Base-by-base conservation (phyloP, 2,888 invertebrate genomes). In the Diadegma fenestrale region DNA sequence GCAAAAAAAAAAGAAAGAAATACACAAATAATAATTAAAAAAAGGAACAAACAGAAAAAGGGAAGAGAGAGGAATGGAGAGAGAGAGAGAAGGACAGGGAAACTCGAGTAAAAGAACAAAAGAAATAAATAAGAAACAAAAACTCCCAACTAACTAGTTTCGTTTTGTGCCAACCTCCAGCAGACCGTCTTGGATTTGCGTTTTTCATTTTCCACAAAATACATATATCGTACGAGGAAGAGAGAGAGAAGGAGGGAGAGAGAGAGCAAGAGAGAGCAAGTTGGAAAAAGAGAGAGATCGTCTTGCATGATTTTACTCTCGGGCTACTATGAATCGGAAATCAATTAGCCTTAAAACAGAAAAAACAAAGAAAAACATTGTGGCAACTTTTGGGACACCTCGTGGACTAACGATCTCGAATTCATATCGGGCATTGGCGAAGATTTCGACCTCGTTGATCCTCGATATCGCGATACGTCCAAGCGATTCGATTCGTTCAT, bases 81-180 rank as follows among this genome's bases (percentile, higher is more conserved):
- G 17, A 45, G 26, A 45, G n/a, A 69, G 30, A 43, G 26, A 69
- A 4, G 26, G 17, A 17, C 3, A 45, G 14, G 6, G 22, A 54
- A 37, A 64, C 37, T 22, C 63, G 48, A 33, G 22, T 19, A 73
- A 82, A 68, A 43, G 14, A 43, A 58, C 43, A 61, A 48, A n/a
- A 64, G 19, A 45, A 48, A n/a, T 33, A 64, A 48, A 37, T 45
- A 82, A 69, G 43, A 68, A 58, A 66, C 58, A 79, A 66, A 83
- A 73, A 80, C 76, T 84, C 78, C 80, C 75, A 84, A 84, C 85
- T 82, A 86, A 92, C 90, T 90, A 90, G 89, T 92, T 93, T 92
- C 92, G 90, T 92, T 92, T 91, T 92, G 92, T 92, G 92, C 92
- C 92, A 92, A 92, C 90, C 64, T 80, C 66, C 91, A 92, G 89